A percentile compares a stretch with the other conserved stretches of the same genome.
Conservation (phyloP, 92 coral and sea anemone species). For the Chrysogorgia sp. region DNA sequence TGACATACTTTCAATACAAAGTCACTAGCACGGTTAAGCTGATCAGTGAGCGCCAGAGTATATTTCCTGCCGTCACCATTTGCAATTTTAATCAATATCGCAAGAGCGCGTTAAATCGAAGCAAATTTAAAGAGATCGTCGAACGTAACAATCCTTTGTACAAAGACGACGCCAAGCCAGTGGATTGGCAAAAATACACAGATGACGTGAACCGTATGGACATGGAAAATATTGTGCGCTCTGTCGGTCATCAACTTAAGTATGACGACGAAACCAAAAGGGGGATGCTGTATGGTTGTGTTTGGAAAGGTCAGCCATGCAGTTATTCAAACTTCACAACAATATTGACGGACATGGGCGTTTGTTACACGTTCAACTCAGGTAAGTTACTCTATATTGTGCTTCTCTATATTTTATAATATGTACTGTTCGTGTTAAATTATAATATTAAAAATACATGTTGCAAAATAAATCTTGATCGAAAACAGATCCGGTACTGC, state of each 20-base stretch:
- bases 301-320: constrained; percentile 18
- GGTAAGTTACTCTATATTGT: too few relatives aligned
- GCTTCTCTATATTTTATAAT: too few relatives aligned
- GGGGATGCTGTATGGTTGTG: constrained; percentile 32
- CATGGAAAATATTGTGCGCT: background rate
- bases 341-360: constrained; percentile 31
- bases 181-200: constrained; percentile 3
- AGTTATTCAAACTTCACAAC: background rate
- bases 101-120: background rate
- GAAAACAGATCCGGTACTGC: too few relatives aligned
- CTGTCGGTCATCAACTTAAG: constrained; percentile 16
- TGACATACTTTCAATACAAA: constrained; percentile 2
- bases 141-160: constrained; percentile 2
- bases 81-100: constrained; percentile 37
- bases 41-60: constrained; percentile 19
- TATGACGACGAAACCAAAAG: background rate
- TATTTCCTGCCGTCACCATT: constrained; percentile 34
- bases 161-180: background rate
- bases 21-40: constrained; percentile 28
- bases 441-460: too few relatives aligned
- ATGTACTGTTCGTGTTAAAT: too few relatives aligned
- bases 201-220: background rate
- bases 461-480: too few relatives aligned
- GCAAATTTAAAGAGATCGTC: background rate
- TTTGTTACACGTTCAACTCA: constrained; percentile 40